Evolutionary conservation across 2,113 vertebrate genomes (phyloP).

Genomic region (Psettodes erumei): DNA sequence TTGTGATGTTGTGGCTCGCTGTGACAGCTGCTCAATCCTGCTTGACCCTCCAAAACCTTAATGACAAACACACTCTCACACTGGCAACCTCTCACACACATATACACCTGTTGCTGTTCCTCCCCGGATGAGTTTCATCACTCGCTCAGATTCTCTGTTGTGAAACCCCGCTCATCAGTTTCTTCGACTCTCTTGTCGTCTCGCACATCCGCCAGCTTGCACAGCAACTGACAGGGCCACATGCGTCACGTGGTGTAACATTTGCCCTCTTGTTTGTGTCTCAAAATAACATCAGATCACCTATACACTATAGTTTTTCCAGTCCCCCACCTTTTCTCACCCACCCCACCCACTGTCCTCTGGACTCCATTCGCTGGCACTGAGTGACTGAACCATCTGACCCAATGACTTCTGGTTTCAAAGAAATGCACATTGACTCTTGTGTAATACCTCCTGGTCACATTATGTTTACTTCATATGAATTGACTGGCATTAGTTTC

Average conservation of each 20-base stretch:
- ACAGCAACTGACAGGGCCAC: slow-evolving; percentile 51
- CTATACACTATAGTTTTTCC: slow-evolving; percentile 65
- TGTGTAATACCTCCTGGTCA: slow-evolving; percentile 32
- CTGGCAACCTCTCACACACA: slow-evolving; percentile 26
- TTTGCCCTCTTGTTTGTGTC: slow-evolving; percentile 81
- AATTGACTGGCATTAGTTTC: slow-evolving; percentile 18
- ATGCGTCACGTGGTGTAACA: slow-evolving; percentile 76
- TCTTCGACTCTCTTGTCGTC: slow-evolving; percentile 20
- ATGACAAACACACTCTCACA: slow-evolving; percentile 24
- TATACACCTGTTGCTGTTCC: slow-evolving; percentile 80
- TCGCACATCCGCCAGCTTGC: slow-evolving; percentile 63
- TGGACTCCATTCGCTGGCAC: slow-evolving; percentile 46
- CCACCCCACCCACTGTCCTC: slow-evolving; percentile 52
- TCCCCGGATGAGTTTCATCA: slow-evolving; percentile 82
- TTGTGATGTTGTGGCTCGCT: slow-evolving; percentile 70
- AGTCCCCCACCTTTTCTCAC: slow-evolving; percentile 20
- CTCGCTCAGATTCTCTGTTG: slow-evolving; percentile 73
- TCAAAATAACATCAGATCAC: slow-evolving; percentile 81
- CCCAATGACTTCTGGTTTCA: slow-evolving; percentile 48
- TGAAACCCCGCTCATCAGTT: slow-evolving; percentile 63
- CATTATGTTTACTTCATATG: slow-evolving; percentile 38
- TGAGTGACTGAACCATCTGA: slow-evolving; percentile 53
- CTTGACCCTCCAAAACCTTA: slow-evolving; percentile 34
- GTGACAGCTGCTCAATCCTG: slow-evolving; percentile 56
- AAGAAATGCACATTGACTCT: slow-evolving; percentile 41